Conservation (phyloP, 2,797 vertebrate species). For the Emys orbicularis region DNA sequence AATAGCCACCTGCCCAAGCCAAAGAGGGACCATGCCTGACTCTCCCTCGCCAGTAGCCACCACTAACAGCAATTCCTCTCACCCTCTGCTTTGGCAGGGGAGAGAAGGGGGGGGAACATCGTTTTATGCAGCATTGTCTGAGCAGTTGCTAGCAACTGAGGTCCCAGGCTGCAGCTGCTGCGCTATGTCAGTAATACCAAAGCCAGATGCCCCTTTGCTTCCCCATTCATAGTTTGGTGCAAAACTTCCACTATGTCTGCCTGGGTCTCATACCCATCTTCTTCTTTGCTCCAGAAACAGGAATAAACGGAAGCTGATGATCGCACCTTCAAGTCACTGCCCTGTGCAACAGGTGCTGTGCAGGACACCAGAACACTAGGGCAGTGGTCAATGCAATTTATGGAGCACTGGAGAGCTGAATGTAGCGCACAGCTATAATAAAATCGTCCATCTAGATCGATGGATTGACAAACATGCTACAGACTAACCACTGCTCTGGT, state of each 20-base stretch:
- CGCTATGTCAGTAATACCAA: background rate
- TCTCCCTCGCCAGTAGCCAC: accelerated
- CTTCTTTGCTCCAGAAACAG: background rate
- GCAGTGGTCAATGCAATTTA: background rate
- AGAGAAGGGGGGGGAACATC: accelerated
- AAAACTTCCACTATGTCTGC: background rate
- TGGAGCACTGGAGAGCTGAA: background rate
- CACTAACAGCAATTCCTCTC: background rate
- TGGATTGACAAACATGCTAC: background rate
- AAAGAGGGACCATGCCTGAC: background rate
- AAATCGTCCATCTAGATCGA: background rate
- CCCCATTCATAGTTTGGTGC: background rate
- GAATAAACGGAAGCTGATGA: background rate
- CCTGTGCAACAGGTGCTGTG: background rate
- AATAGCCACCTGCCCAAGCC: background rate
- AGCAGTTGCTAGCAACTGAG: background rate
- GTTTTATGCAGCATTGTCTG: background rate
- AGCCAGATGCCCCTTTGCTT: background rate
- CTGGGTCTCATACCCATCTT: background rate
- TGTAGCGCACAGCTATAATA: background rate
- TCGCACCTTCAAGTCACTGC: background rate
- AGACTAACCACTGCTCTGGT: background rate
- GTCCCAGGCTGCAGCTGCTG: background rate
- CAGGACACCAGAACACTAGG: background rate
- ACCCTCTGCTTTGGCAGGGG: accelerated